Base-by-base conservation (phyloP, 2,113 vertebrate genomes). In the Varanus komodoensis region DNA sequence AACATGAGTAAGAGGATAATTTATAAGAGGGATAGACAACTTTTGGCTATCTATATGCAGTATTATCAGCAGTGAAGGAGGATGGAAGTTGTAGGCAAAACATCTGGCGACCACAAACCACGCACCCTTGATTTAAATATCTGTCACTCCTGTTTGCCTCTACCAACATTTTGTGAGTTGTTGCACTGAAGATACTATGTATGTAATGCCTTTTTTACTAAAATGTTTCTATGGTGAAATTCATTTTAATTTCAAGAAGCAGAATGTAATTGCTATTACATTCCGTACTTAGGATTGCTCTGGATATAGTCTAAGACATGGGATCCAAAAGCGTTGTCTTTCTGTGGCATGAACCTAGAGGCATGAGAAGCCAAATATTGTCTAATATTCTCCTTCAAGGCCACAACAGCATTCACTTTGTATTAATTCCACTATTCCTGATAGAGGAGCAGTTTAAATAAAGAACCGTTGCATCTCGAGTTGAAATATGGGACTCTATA, bases 201-300 rank as follows among this genome's bases (percentile, higher is more conserved):
- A 91, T 87, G 91, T 75, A 79, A 82, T 91, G 87, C 38, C 44
- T 87, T 93, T 91, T 85, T 89, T 91, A 61, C 25, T 77, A 61
- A 91, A 87, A 82, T 82, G 87, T 91, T 86, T 91, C 81, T 93
- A 82, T 48, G 89, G 89, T 93, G 86, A 86, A 48, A 81, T 94
- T 82, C 91, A 91, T 93, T 80, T 67, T 90, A 92, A 52, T 91
- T 94, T 84, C 92, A 93, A 87, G 80, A 64, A 12, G 38, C 38
- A 44, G 38, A 44, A 44, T 44, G 38, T 44, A 44, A 44, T 44
- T 44, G 38, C 50, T 34, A 54, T 74, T 9, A 89, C 79, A 84
- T 93, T 96, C 86, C 94, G 86, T 89, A 90, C 87, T 8, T 8
- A 93, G 89, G 1, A 71, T 19, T 34, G n/a, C 86, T 4, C 12